Percentiles rank a stretch among this genome's conserved stretches.
Evolutionary conservation across 2,888 invertebrate genomes (phyloP).

Genomic region (Drosophila falleni): DNA sequence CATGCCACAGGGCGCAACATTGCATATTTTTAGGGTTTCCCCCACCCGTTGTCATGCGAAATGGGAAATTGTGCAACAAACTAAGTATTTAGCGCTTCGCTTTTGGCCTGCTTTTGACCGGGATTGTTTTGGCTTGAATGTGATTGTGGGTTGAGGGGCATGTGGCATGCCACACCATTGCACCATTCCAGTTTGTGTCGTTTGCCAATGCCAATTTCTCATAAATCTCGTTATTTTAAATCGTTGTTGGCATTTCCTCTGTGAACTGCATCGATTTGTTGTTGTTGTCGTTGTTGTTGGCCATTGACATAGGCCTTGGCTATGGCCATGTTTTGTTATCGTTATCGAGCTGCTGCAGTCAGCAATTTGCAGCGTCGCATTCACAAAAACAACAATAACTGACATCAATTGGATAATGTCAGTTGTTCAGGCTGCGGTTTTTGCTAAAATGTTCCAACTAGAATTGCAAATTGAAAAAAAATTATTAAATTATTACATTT

Average conservation of each 20-base stretch:
- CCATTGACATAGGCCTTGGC: slow-evolving; percentile 49
- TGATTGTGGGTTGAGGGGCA: background rate
- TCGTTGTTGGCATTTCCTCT: slow-evolving; percentile 52
- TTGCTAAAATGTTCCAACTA: background rate
- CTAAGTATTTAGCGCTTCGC: slow-evolving; percentile 67
- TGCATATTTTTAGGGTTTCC: slow-evolving; percentile 77
- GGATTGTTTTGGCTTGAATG: slow-evolving; percentile 6
- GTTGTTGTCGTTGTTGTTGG: slow-evolving; percentile 5
- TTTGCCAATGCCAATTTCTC: slow-evolving; percentile 73
- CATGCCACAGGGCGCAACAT: slow-evolving; percentile 8
- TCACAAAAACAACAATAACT: slow-evolving; percentile 26
- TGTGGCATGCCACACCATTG: slow-evolving; percentile 12
- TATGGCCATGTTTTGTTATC: slow-evolving; percentile 41
- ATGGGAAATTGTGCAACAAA: slow-evolving; percentile 51
- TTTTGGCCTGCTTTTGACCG: slow-evolving; percentile 30
- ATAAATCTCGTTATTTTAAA: slow-evolving; percentile 80
- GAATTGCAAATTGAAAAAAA: background rate
- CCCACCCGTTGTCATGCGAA: slow-evolving; percentile 10
- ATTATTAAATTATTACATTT: slow-evolving; percentile 73
- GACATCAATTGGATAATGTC: slow-evolving; percentile 39
- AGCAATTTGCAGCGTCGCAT: slow-evolving; percentile 43
- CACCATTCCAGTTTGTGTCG: background rate
- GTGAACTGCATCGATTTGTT: slow-evolving; percentile 51
- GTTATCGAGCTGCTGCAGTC: slow-evolving; percentile 58
- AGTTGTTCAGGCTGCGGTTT: slow-evolving; percentile 30